Conservation (phyloP, 2,797 vertebrate genomes). For the Enteromius viviparus region DNA sequence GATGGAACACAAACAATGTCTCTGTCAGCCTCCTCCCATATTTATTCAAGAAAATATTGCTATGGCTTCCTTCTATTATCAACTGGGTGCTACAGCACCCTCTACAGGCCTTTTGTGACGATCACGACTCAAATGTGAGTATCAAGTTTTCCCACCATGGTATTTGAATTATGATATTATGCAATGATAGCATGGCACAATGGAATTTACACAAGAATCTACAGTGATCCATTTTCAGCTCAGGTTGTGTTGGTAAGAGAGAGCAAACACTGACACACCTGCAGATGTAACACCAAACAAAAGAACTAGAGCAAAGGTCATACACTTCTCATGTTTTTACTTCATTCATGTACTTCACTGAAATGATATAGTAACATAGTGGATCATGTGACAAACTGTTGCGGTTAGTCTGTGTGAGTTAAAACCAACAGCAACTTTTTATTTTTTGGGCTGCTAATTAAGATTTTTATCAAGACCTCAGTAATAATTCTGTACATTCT, state of each 20-base stretch:
- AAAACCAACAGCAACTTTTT: neutral
- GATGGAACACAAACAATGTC: constrained; percentile 9
- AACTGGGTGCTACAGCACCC: neutral
- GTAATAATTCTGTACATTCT: no score
- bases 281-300: neutral
- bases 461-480: neutral
- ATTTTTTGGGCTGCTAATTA: neutral
- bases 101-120: constrained; percentile 1
- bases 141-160: neutral
- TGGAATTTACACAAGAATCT: neutral
- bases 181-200: neutral
- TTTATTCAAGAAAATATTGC: neutral
- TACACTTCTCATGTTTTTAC: neutral
- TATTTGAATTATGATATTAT: neutral
- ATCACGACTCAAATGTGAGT: neutral
- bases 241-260: neutral
- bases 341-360: neutral
- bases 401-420: neutral
- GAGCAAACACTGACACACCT: constrained; percentile 20
- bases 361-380: neutral
- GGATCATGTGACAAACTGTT: neutral
- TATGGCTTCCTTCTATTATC: neutral
- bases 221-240: neutral
- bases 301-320: constrained; percentile 23
- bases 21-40: neutral